phyloP scores from a whole-genome alignment of 2,113 vertebrate species.

The Notechis scutatus region DNA sequence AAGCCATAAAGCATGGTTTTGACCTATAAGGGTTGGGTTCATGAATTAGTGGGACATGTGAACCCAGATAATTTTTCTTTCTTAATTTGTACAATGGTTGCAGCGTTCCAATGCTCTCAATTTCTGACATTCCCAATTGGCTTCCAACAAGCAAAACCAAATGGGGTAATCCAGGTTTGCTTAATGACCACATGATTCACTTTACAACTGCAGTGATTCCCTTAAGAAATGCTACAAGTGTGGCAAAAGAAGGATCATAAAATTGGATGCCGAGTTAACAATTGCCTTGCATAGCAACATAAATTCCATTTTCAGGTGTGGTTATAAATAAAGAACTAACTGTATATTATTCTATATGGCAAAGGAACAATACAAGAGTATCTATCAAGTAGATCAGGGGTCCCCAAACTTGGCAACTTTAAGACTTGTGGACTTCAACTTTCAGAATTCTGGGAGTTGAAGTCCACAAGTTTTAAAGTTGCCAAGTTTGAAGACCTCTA shows the following conservation, averaged over 20 bases:
- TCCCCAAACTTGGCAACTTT: too few relatives aligned
- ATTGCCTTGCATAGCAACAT: neutral
- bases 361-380: neutral
- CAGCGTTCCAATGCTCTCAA: neutral
- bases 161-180: neutral
- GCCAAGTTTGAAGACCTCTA: too few relatives aligned
- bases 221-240: neutral
- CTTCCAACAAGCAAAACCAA: neutral
- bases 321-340: neutral
- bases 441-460: too few relatives aligned
- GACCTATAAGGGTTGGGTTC: neutral
- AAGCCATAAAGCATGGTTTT: neutral
- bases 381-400: neutral
- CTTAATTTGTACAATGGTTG: neutral
- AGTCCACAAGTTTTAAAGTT: too few relatives aligned
- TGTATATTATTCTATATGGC: neutral
- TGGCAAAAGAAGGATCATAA: neutral
- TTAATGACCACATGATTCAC: neutral
- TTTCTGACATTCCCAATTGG: neutral
- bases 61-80: conserved; percentile 20
- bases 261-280: neutral
- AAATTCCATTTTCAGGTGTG: neutral
- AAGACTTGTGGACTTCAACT: too few relatives aligned
- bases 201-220: neutral
- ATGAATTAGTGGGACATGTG: neutral